Base-by-base conservation (phyloP, 2,888 invertebrate species). In the Pammene fasciana region DNA sequence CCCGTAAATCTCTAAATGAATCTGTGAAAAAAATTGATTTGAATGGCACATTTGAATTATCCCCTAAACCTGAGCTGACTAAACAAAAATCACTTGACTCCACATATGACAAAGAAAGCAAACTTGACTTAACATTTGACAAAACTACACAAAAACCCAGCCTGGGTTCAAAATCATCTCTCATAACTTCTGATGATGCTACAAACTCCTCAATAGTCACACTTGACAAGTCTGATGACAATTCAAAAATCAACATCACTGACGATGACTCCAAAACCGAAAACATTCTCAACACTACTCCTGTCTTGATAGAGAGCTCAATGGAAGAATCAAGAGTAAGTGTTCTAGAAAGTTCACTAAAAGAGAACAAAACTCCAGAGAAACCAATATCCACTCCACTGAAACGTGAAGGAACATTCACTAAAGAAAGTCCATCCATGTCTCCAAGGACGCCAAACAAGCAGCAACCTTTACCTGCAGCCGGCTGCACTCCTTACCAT, bases 341-440 rank as follows among this genome's bases (percentile, higher is more conserved):
- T 4, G 16, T 65, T 34, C n/a, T 6, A 59, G 67, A 62, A 66
- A 71, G 9, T 45, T 65, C 34, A 43, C 18, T 36, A 36, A 55
- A 71, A 38, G 54, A 50, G 41, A 66, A 59, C 26, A 70, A 67
- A 55, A 62, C 65, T 50, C 65, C 68, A 18, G 67, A 59, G 2
- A 34, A 46, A 26, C 54, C 59, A 18, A 50, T 66, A 52, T 9
- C 65, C 0, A 57, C 86, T 55, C 85, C 86, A 1, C 71, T 90
- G 2, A 86, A 85, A 79, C 78, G 91, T 34, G 92, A 92, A 77
- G 89, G 88, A 0, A 93, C 92, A 0, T 93, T 89, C 55, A 92
- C 89, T 0, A 92, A 88, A 75, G 90, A 92, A 0, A 74, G 73
- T 16, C 77, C 87, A 7, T 48, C 50, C 13, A 41, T 59, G 11